Evolutionary conservation across 2,888 invertebrate genomes (phyloP).

Genomic region (Himalopsyche japonica): DNA sequence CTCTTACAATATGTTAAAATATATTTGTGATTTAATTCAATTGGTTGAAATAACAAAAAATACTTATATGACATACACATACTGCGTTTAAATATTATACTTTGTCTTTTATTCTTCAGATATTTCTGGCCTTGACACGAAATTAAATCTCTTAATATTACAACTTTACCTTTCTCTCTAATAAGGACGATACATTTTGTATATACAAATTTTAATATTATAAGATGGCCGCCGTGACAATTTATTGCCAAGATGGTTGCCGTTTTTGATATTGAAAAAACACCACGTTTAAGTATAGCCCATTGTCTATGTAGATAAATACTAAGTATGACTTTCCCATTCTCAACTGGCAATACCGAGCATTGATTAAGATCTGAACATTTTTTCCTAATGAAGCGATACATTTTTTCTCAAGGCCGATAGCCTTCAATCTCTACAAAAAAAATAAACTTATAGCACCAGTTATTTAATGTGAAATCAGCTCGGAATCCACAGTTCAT

Average conservation of each 20-base stretch:
- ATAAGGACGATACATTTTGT: neutral
- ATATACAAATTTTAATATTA: neutral
- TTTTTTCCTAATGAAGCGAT: conserved; percentile 15
- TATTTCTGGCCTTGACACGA: neutral
- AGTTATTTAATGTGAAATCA: conserved; percentile 3
- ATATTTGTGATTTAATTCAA: too few species aligned
- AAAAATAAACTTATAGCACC: neutral
- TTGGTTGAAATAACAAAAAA: too few species aligned
- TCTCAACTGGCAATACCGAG: neutral
- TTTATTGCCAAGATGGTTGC: neutral
- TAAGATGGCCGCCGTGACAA: neutral
- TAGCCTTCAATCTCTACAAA: neutral
- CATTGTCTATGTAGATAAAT: neutral
- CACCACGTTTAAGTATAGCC: neutral
- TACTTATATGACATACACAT: too few species aligned
- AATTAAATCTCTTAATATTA: neutral
- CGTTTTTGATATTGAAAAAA: neutral
- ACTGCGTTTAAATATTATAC: too few species aligned
- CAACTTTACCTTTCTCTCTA: neutral
- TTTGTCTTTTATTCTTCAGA: neutral
- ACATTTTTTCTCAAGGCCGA: conserved; percentile 35
- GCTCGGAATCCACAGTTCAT: neutral
- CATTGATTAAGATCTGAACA: conserved; percentile 10
- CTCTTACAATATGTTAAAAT: too few species aligned
- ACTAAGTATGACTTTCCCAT: conserved; percentile 5